A percentile compares a stretch with the other conserved stretches of the same genome.
Evolutionary conservation across 2,113 vertebrate genomes (phyloP).

Genomic region (Psilopsiagon aymara): DNA sequence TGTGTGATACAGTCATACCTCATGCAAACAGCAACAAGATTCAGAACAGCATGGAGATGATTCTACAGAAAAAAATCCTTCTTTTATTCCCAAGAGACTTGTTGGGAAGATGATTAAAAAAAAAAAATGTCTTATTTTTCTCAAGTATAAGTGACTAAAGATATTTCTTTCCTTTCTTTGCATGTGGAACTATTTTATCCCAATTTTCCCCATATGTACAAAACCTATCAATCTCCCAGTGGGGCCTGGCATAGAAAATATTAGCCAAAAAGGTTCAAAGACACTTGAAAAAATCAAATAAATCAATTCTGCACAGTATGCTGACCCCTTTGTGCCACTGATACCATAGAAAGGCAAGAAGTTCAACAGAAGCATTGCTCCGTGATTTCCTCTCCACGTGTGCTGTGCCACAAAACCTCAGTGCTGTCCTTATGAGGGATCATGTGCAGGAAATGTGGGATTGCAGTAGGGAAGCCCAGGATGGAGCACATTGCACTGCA

Average conservation of each 20-base stretch:
- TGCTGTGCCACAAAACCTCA: not conserved
- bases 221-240: not conserved
- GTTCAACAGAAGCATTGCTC: not conserved
- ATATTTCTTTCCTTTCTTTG: not conserved
- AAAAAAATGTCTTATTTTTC: not conserved
- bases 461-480: rapidly evolving
- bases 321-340: not conserved
- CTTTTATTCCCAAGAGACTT: not conserved
- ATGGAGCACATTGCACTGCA: not conserved
- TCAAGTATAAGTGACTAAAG: not conserved
- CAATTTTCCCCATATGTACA: not conserved
- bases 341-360: not conserved
- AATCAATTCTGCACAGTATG: not conserved
- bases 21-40: not conserved
- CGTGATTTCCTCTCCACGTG: not conserved
- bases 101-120: not conserved
- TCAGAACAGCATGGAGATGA: not conserved
- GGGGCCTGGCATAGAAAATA: not conserved
- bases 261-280: not conserved
- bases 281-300: not conserved
- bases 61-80: not conserved
- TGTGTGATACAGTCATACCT: not conserved
- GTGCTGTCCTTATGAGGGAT: not conserved
- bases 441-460: rapidly evolving
- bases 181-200: not conserved